These are phyloP conservation scores for Natator depressus DNA, from an alignment of 2,113 vertebrate species.

Conservation along the genomic window DNA sequence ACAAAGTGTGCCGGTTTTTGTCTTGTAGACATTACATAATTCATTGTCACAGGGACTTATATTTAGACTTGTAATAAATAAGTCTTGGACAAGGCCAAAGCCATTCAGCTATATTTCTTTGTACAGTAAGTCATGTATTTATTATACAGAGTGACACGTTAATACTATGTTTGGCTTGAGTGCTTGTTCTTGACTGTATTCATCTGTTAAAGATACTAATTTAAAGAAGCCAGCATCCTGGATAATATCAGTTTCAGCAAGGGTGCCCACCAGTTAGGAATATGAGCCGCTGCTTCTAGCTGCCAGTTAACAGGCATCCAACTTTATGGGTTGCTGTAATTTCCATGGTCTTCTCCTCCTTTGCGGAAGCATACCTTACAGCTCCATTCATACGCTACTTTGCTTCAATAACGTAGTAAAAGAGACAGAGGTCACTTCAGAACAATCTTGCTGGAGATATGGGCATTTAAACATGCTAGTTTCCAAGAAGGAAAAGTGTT, in stretches of 20 bases:
- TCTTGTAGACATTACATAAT: conserved; percentile 71
- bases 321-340: background rate
- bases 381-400: background rate
- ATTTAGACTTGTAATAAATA: conserved; percentile 75
- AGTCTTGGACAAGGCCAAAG: conserved; percentile 58
- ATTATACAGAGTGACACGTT: conserved; percentile 62
- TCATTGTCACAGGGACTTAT: conserved; percentile 73
- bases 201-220: conserved; percentile 42
- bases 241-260: background rate
- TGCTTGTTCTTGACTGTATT: conserved; percentile 36
- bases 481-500: background rate
- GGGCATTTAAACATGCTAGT: background rate
- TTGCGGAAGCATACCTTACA: background rate
- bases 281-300: background rate
- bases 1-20: conserved; percentile 68
- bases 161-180: conserved; percentile 65
- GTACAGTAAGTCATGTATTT: conserved; percentile 55
- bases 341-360: background rate
- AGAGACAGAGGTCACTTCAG: background rate
- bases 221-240: conserved; percentile 7
- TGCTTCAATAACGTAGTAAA: background rate
- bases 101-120: conserved; percentile 56
- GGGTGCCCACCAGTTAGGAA: background rate
- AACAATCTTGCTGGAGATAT: background rate
- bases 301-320: background rate